Evolutionary conservation across 2,797 vertebrate species (phyloP).

Genomic region (Channa striata): DNA sequence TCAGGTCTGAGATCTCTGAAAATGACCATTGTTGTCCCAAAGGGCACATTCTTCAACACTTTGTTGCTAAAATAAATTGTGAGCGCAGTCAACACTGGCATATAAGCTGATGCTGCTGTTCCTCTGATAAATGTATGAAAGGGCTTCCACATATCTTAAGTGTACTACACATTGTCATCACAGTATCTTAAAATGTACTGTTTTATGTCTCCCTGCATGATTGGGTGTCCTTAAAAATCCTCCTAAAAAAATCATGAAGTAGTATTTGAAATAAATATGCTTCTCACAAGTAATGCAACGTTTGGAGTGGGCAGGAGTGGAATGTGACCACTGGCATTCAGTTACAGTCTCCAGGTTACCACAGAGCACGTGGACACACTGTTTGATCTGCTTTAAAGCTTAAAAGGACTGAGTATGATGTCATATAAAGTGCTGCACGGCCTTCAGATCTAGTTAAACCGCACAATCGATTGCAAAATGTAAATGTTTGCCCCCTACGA

Average conservation of each 20-base stretch:
- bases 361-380: background rate
- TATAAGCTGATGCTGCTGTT: constrained; percentile 2
- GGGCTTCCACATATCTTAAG: constrained; percentile 9
- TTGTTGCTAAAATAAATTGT: constrained; percentile 30
- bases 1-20: constrained; percentile 41
- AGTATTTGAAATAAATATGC: background rate
- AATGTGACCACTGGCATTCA: background rate
- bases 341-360: background rate
- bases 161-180: background rate
- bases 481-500: background rate
- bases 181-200: background rate
- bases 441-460: background rate
- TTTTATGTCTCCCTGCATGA: background rate
- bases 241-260: background rate
- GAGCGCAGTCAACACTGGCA: no score
- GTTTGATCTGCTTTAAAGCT: background rate
- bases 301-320: background rate
- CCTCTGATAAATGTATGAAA: constrained; percentile 8
- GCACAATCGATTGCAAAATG: constrained; percentile 1
- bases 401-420: constrained; percentile 10
- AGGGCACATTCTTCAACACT: constrained; percentile 27
- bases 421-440: background rate
- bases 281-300: background rate
- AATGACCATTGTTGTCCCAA: constrained; percentile 35
- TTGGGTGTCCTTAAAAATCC: background rate